Conservation (phyloP, 1,140 invertebrate species). For the Lepidotrigona ventralis region DNA sequence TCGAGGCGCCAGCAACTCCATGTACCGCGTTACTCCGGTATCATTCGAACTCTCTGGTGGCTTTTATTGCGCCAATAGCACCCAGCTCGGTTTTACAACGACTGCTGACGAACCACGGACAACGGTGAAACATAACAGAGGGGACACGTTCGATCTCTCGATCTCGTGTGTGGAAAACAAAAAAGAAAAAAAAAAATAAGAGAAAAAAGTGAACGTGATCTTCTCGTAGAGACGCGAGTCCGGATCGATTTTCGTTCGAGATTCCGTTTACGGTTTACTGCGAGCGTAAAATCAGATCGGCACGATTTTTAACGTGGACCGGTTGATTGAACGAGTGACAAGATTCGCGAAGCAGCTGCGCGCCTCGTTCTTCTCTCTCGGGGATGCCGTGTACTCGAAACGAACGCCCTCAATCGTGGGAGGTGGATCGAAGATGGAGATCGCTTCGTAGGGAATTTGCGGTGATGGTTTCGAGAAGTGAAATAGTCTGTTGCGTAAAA, state of each 20-base stretch:
- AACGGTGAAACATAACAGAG: not conserved
- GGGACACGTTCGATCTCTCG: not conserved
- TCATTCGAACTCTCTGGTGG: constrained; percentile 34
- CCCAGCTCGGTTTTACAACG: constrained; percentile 51
- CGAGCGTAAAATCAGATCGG: not conserved
- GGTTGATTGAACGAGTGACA: constrained; percentile 14
- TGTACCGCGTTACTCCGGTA: not conserved
- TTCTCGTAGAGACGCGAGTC: constrained; percentile 16
- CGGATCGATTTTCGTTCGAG: constrained; percentile 13
- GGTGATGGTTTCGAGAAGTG: not conserved
- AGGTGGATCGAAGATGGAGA: not conserved
- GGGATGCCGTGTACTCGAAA: not conserved
- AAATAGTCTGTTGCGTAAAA: not conserved
- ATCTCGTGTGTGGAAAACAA: not conserved
- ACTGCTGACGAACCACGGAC: constrained; percentile 31
- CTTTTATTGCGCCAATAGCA: constrained; percentile 64
- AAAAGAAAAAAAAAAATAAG: too few relatives aligned
- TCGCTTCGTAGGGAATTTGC: not conserved
- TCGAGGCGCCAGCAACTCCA: constrained; percentile 57
- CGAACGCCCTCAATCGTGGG: not conserved
- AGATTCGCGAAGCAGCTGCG: not conserved
- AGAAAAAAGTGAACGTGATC: constrained; percentile 19
- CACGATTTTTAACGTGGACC: not conserved
- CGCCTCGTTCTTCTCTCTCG: not conserved
- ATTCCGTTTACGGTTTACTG: not conserved